A percentile compares a stretch with the other conserved stretches of the same genome.
phyloP scores from a whole-genome alignment of 2,113 vertebrate species.

The Helogale parvula region DNA sequence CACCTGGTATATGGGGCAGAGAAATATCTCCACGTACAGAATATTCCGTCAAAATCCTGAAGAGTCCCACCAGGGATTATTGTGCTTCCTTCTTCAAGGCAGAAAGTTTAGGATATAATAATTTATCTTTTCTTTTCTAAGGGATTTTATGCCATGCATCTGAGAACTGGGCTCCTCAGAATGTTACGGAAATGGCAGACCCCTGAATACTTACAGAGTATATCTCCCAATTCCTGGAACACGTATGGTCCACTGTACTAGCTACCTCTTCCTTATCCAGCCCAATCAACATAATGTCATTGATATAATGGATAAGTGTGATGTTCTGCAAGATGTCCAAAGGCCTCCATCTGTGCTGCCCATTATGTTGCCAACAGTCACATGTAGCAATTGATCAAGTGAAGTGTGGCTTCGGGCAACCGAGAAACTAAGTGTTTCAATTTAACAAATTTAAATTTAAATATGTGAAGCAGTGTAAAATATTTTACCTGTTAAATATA shows the following conservation, averaged over 20 bases:
- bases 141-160: background rate
- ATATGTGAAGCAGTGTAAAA: background rate
- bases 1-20: background rate
- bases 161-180: background rate
- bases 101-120: background rate
- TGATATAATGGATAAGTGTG: background rate
- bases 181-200: background rate
- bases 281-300: background rate
- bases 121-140: background rate
- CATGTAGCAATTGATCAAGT: background rate
- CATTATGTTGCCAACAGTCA: background rate
- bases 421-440: background rate
- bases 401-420: background rate
- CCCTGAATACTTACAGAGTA: background rate
- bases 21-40: background rate
- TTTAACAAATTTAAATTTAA: slow-evolving; percentile 7
- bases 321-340: background rate
- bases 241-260: background rate
- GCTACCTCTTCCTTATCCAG: background rate
- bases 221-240: background rate
- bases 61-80: background rate
- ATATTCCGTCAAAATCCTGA: background rate
- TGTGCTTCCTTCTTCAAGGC: background rate
- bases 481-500: background rate
- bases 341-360: background rate